These are phyloP conservation scores for Folsomia candida DNA, from an alignment of 2,888 invertebrate species.

Conservation along the genomic window DNA sequence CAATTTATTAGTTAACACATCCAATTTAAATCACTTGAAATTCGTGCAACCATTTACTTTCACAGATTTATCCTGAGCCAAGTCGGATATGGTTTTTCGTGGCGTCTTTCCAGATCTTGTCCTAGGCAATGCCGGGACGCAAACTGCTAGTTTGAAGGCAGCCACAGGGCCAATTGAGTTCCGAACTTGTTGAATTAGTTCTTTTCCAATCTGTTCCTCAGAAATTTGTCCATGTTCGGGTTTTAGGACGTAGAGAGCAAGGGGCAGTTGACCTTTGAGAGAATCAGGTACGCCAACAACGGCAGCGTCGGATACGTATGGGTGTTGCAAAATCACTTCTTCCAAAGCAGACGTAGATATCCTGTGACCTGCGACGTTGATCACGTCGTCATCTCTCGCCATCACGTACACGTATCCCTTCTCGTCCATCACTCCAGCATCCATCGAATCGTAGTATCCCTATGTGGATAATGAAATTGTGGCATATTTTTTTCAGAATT, in stretches of 20 bases:
- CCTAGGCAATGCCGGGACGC: conserved; percentile 77
- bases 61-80: conserved; percentile 76
- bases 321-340: conserved; percentile 83
- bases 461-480: conserved; percentile 53
- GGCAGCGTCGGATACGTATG: conserved; percentile 78
- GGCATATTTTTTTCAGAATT: too few species aligned
- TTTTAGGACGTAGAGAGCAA: conserved; percentile 79
- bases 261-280: conserved; percentile 85
- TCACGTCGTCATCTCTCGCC: conserved; percentile 88
- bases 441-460: conserved; percentile 94
- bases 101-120: conserved; percentile 83
- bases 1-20: neutral
- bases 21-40: too few species aligned
- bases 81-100: conserved; percentile 77
- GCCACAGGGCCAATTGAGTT: conserved; percentile 81
- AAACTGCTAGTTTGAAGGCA: conserved; percentile 74
- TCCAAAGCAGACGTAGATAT: conserved; percentile 85
- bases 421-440: conserved; percentile 81
- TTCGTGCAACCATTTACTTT: too few species aligned
- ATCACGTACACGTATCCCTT: conserved; percentile 84
- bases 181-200: conserved; percentile 63
- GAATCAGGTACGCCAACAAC: conserved; percentile 86
- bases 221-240: conserved; percentile 61
- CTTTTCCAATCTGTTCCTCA: conserved; percentile 60
- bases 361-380: conserved; percentile 91